Base-by-base conservation (phyloP, 2,888 invertebrate genomes). In the Cynaeus angustus region DNA sequence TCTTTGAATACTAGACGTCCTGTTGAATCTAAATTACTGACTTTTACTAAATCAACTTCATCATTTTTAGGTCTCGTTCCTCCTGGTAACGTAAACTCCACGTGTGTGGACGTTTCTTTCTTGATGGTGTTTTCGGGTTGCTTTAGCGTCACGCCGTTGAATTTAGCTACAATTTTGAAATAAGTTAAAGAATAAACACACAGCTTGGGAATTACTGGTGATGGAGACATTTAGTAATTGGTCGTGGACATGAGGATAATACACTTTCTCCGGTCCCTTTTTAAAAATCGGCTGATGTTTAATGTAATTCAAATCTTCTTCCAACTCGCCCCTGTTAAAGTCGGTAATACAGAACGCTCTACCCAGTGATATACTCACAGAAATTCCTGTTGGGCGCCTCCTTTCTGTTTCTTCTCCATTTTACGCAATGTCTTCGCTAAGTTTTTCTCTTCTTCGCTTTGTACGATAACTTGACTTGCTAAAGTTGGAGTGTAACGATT, bases 1-100 rank as follows among this genome's bases (percentile, higher is more conserved):
- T 94, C 95, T 78, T 91, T 90, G 84, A 99, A 99, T 0, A 95
- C 97, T 85, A 93, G 88, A 86, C 93, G 92, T 0, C 96, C 97
- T 62, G 97, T 91, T 88, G 95, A 87, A 65, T 89, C 89, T 59
- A 88, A 80, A 26, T 83, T 82, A 3, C 78, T 75, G 16, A 84
- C 79, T 70, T 79, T 55, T 1, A 83, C 76, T 48, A 79, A 72
- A 87, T 58, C 90, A 87, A 77, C 89, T 86, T 77, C 91, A 89
- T 13, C 91, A 3, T 77, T 72, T 37, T 80, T 91, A 26, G 89
- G 88, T 0, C 89, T 86, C 52, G 88, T 88, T 58, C 90, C 89
- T 43, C 92, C 90, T 0, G 96, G 95, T 79, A 97, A 93, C 59
- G 89, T 89, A 0, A 99, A 93, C 85, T 97, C 95, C 83, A 98